Conservation (phyloP, 2,888 invertebrate species). For the Orchesella flavescens region DNA sequence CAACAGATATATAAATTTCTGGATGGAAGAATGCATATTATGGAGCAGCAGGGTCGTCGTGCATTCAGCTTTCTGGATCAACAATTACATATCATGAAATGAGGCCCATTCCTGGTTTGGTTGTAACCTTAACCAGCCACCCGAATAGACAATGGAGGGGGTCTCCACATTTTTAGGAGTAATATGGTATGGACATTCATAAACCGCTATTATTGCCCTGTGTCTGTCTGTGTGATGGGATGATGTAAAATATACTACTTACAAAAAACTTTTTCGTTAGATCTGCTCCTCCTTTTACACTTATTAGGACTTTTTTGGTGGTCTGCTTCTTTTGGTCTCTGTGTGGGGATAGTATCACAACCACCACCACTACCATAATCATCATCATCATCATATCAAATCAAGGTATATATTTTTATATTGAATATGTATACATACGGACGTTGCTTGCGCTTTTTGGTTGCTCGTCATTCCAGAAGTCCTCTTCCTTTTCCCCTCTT, state of each 20-base stretch:
- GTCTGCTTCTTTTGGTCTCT: constrained; percentile 56
- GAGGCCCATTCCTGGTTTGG: constrained; percentile 29
- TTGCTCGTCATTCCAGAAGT: constrained; percentile 54
- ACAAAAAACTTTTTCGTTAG: constrained; percentile 46
- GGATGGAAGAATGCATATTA: background rate
- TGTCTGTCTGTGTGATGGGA: constrained; percentile 48
- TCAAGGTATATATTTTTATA: background rate
- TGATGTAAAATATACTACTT: constrained; percentile 58
- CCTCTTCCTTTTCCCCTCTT: constrained; percentile 31
- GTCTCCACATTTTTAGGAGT: background rate
- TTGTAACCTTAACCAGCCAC: constrained; percentile 57
- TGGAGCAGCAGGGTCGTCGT: background rate
- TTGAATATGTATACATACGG: too few species aligned
- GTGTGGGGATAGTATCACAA: background rate
- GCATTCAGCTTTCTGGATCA: constrained; percentile 59
- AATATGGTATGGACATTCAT: constrained; percentile 23
- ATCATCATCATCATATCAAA: background rate
- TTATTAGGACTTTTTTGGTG: constrained; percentile 63
- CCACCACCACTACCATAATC: too few species aligned
- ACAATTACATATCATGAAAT: constrained; percentile 62
- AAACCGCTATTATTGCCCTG: constrained; percentile 32
- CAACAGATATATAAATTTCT: constrained; percentile 29
- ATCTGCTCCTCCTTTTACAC: constrained; percentile 63
- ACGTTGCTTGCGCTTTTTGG: background rate
- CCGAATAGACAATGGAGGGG: constrained; percentile 12